These are phyloP conservation scores for Trissonchulus sp. DNA, from an alignment of 2,888 invertebrate species.

Conservation along the genomic window DNA sequence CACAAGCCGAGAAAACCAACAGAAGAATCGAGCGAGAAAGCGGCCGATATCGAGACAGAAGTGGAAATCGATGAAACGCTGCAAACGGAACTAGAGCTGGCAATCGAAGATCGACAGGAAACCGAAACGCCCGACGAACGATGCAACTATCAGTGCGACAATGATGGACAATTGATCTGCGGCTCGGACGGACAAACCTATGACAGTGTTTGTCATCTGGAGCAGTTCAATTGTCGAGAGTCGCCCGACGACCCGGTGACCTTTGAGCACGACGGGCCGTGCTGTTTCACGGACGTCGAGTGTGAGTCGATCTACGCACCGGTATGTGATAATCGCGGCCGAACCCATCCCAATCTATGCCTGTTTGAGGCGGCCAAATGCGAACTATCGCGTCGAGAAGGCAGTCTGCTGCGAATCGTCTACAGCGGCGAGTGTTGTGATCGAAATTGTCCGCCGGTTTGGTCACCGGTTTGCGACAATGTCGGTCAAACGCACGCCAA, in stretches of 20 bases:
- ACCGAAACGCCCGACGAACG: neutral
- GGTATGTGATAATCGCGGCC: conserved; percentile 22
- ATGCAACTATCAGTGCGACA: neutral
- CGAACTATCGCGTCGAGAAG: neutral
- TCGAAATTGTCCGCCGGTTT: conserved; percentile 21
- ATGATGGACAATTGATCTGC: neutral
- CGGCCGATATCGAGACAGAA: neutral
- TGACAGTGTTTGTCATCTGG: neutral
- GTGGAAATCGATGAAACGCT: neutral
- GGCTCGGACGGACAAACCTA: conserved; percentile 3
- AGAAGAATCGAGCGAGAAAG: neutral
- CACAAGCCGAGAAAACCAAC: neutral
- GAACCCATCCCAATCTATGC: conserved; percentile 21
- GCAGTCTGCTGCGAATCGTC: conserved; percentile 1
- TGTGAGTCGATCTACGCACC: conserved; percentile 16
- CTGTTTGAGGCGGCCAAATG: conserved; percentile 19
- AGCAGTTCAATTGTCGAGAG: neutral
- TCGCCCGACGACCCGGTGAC: neutral
- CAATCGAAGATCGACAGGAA: neutral
- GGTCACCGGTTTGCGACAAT: conserved; percentile 24
- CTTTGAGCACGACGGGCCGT: neutral
- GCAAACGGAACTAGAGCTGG: neutral
- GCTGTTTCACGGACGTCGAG: neutral
- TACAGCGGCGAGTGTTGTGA: conserved; percentile 15
- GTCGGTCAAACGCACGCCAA: conserved; percentile 13